Evolutionary conservation across 2,113 vertebrate genomes (phyloP), one percentile per base, ranked within the genome.

Genomic region (Hiodon alosoides): DNA sequence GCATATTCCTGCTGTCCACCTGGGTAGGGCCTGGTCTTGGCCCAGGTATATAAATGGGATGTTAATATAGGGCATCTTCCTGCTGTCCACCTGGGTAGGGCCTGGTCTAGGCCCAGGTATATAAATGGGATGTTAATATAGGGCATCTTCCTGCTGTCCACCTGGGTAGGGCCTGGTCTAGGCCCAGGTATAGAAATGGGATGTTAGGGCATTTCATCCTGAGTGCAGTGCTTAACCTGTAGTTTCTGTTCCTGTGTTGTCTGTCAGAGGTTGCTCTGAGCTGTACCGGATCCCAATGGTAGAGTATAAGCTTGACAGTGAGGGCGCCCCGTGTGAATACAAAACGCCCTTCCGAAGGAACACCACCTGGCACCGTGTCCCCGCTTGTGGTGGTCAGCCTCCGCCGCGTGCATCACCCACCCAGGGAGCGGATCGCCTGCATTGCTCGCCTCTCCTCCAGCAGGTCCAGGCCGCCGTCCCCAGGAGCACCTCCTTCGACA

Each of bases 271-370:
- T 69, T 98, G 95, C 82, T 98, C 96, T 2, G 97, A 98, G 89
- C 94, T 98, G 14, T 98, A 96, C 88, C 93, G 96, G 74, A 96
- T 98, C 77, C 96, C 97, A 68, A 94, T 98, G 95, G 97, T 98
- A 78, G 97, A 98, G 83, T 98, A 98, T 84, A 98, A 98, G 84
- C 93, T 98, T n/a, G 96, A 98, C 92, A 98, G 95, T 0, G 96
- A 98, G 87, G 97, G 96, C 13, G 94, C 95, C 2, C 96, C 96
- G 73, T 98, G 97, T 57, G 97, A 98, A 86, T 98, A 97, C 89
- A 98, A 98, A 91, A 98, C 97, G 3, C 96, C 97, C 73, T 98
- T 98, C 90, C 91, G 95, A 84, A 94, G 94, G 83, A 98, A 98
- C 87, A 98, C 96, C 77, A 96, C 95, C 4, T 98, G 97, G 97